Base-by-base conservation (phyloP, 2,797 vertebrate species). In the Bradypus variegatus region DNA sequence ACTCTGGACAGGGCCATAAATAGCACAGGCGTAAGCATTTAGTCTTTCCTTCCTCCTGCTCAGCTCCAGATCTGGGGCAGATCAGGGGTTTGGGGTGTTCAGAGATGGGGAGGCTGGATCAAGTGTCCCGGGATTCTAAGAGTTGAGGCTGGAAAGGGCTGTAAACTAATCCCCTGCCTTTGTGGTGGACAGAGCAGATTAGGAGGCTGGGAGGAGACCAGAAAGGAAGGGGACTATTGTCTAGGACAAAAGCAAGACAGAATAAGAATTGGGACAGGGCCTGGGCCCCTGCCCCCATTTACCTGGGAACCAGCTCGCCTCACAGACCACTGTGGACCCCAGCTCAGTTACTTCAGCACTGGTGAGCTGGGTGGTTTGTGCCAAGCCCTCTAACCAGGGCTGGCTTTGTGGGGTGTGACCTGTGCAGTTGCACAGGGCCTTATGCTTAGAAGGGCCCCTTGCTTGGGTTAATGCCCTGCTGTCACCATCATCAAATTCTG, bases 161-260 rank as follows among this genome's bases (percentile, higher is more conserved):
- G 89, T 93, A 67, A 92, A 85, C 36, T n/a, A 92, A 88, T 88
- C 90, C 78, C 33, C 55, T 62, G 89, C 89, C 87, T 91, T 91
- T 91, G 95, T 88, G 78, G 83, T 77, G 58, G 72, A 85, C 31
- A 60, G 90, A 85, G 86, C 55, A 11, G 76, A 92, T 70, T 38
- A 41, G 64, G 88, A 80, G 91, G n/a, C 73, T 62, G 81, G 88
- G 62, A 91, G 82, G 76, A 81, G 91, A 70, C 4, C 2, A 78
- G 92, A 69, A 88, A 88, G 95, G 91, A 90, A 86, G 72, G n/a
- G 31, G 45, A 60, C 60, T 41, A 53, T 91, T 93, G 87, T 92
- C 69, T 36, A 3, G 25, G 89, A 95, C 91, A 83, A 92, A 94
- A 91, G 85, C 73, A 31, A 27, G 77, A 67, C 82, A n/a, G 69